phyloP scores from a whole-genome alignment of 2,888 invertebrate genomes.

The Ischnus inquisitorius region DNA sequence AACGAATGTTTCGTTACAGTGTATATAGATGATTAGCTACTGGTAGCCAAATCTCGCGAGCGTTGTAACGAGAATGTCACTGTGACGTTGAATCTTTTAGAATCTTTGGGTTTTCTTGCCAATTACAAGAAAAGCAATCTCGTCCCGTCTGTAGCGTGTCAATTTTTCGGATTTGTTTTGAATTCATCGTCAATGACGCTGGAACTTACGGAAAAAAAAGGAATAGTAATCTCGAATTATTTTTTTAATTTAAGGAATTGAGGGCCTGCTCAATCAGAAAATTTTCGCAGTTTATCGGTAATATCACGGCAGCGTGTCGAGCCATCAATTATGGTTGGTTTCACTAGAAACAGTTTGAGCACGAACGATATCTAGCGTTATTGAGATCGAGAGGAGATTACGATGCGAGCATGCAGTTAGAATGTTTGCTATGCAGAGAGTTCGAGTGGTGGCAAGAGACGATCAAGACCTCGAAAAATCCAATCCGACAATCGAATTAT shows the following conservation, averaged over 20 bases:
- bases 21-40: slow-evolving; percentile 30
- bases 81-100: not conserved
- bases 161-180: slow-evolving; percentile 29
- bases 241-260: slow-evolving; percentile 19
- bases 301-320: slow-evolving; percentile 7
- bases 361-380: not conserved
- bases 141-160: not conserved
- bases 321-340: slow-evolving; percentile 16
- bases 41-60: not conserved
- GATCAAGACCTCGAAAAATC: slow-evolving; percentile 2
- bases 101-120: slow-evolving; percentile 14
- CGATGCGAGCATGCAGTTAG: not conserved
- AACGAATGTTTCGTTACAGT: no score
- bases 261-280: slow-evolving; percentile 17
- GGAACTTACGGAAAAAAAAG: not conserved
- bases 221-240: slow-evolving; percentile 8
- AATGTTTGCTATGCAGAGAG: no score
- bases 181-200: slow-evolving; percentile 8
- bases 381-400: not conserved
- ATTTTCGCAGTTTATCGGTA: not conserved
- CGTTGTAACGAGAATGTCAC: slow-evolving; percentile 5
- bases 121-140: slow-evolving; percentile 30
- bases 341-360: slow-evolving; percentile 13
- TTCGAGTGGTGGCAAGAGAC: no score
- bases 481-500: slow-evolving; percentile 5